These are phyloP conservation scores for Spizella passerina DNA, from an alignment of 2,797 vertebrate species.

Conservation along the genomic window DNA sequence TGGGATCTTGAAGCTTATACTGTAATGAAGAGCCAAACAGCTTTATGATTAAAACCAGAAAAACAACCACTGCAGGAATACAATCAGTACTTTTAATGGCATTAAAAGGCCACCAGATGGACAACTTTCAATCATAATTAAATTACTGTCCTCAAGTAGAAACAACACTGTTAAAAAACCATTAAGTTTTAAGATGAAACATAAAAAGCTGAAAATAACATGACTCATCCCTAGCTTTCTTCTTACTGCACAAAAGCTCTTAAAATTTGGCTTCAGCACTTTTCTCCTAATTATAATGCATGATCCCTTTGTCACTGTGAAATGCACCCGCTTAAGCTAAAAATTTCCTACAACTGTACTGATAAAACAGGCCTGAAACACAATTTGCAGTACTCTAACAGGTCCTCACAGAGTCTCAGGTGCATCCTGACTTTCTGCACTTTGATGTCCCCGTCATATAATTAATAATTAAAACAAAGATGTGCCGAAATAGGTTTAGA, in stretches of 20 bases:
- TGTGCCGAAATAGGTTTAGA: neutral
- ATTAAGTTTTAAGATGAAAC: neutral
- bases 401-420: neutral
- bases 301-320: neutral
- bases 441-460: neutral
- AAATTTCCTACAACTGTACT: neutral
- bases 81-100: neutral
- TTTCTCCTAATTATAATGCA: neutral
- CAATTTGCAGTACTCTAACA: neutral
- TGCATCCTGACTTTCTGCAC: neutral
- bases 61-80: neutral
- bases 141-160: neutral
- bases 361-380: neutral
- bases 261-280: neutral
- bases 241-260: neutral
- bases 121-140: neutral
- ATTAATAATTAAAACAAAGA: neutral
- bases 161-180: neutral
- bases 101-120: slow-evolving; percentile 2
- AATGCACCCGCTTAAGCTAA: neutral
- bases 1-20: neutral
- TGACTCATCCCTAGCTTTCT: neutral
- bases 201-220: neutral
- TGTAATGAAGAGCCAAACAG: neutral
- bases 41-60: neutral